Evolutionary conservation across 2,888 invertebrate species (phyloP).

Genomic region (Stegophylla sp.): DNA sequence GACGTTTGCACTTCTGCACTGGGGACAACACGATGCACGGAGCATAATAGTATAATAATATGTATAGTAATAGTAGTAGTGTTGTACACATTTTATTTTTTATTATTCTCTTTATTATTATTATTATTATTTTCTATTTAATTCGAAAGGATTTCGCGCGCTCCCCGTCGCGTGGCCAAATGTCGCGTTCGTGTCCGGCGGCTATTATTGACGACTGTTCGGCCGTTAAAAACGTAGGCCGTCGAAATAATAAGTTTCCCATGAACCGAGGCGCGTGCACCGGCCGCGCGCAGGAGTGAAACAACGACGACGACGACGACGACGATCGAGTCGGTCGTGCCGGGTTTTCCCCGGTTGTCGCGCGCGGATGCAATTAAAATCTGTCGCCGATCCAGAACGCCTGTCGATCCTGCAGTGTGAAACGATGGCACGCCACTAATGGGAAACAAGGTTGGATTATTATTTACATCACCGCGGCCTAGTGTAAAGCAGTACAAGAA

Average conservation of each 20-base stretch:
- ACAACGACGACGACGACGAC: too few relatives aligned
- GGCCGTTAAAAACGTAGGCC: conserved; percentile 47
- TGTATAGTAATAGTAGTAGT: too few relatives aligned
- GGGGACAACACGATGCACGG: too few relatives aligned
- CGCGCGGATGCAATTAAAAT: conserved; percentile 58
- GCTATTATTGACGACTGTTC: conserved; percentile 57
- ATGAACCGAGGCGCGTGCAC: conserved; percentile 18
- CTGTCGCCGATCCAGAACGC: conserved; percentile 57
- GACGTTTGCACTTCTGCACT: neutral
- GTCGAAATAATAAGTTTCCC: conserved; percentile 44
- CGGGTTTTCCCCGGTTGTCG: conserved; percentile 36
- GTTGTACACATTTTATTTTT: neutral
- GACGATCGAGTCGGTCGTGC: conserved; percentile 3
- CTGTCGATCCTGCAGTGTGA: conserved; percentile 27
- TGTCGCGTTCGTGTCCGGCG: conserved; percentile 53
- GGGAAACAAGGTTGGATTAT: conserved; percentile 45
- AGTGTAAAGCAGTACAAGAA: neutral
- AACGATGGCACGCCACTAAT: conserved; percentile 26
- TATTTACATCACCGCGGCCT: conserved; percentile 6
- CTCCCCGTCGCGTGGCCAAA: conserved; percentile 58
- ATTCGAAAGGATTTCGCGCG: conserved; percentile 58
- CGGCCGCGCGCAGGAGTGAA: neutral
- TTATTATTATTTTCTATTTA: conserved; percentile 31
- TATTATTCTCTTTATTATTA: neutral
- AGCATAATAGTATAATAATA: too few relatives aligned